Base-by-base conservation (phyloP, 2,888 invertebrate genomes). In the Synergus gifuensis region DNA sequence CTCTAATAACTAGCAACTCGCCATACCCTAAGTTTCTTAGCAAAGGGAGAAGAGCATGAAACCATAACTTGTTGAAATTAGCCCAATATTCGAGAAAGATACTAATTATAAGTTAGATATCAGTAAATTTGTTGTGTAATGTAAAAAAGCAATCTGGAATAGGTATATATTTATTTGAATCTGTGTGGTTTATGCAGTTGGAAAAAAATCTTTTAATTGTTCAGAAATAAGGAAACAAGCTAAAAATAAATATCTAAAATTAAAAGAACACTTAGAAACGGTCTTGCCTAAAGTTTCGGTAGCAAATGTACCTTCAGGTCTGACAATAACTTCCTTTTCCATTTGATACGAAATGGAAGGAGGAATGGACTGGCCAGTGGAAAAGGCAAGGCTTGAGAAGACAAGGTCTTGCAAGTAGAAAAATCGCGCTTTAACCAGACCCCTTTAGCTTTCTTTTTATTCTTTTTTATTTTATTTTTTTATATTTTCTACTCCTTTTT, bases 1-100 rank as follows among this genome's bases (percentile, higher is more conserved):
- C 73, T 36, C 36, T 36, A 36, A 36, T 36, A 36, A 54, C 36
- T 62, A 28, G 28, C 62, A 62, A 62, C 5, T 4, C 62, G 28
- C 62, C 62, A 62, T 62, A 62, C 22, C 14, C 49, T 54, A 40
- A 49, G 36, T 54, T 73, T 16, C 54, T 11, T n/a, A 58, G 49
- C 36, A 54, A 40, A 54, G 40, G n/a, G n/a, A n/a, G 40, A 49
- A 28, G 28, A n/a, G 36, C 36, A 28, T 22, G 49, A n/a, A 36
- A 28, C 62, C 54, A 73, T 28, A 54, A 54, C 49, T 73, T 73
- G 18, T 16, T 28, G 49, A 69, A 49, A 69, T 49, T 73, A 58
- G 54, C 18, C 7, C 12, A 49, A 16, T 12, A 54, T 12, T 9
- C 54, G 9, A 73, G 36, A 54, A 73, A 73, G 12, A 36, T 54